Conservation (phyloP, 2,113 vertebrate species). For the Sula dactylatra region DNA sequence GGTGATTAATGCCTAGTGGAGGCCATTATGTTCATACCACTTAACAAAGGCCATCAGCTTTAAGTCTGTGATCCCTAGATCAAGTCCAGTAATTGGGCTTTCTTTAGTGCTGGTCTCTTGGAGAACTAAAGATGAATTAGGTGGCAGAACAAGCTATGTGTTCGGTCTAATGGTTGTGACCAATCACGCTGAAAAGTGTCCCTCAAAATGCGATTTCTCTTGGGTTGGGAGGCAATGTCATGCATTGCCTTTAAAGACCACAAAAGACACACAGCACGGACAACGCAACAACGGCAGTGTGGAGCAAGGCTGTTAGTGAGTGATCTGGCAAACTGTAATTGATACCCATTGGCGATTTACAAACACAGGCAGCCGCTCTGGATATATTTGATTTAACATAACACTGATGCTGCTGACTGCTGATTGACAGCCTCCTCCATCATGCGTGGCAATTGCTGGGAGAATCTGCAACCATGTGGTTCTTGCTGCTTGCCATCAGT, state of each 20-base stretch:
- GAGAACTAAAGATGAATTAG: not conserved
- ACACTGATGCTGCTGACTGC: not conserved
- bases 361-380: not conserved
- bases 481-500: not conserved
- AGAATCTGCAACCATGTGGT: not conserved
- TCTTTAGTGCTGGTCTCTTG: not conserved
- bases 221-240: not conserved
- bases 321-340: not conserved
- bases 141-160: not conserved
- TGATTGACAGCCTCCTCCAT: not conserved
- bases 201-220: not conserved
- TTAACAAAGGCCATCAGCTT: not conserved
- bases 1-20: not conserved
- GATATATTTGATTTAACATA: not conserved
- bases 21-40: not conserved
- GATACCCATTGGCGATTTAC: not conserved
- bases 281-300: not conserved
- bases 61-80: not conserved
- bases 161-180: not conserved
- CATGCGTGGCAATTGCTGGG: not conserved
- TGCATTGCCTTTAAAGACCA: not conserved
- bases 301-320: not conserved
- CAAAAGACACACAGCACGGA: accelerated
- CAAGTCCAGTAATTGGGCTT: not conserved
- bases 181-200: not conserved